Conservation (phyloP, 2,888 invertebrate genomes). For the Charanyca ferruginea region DNA sequence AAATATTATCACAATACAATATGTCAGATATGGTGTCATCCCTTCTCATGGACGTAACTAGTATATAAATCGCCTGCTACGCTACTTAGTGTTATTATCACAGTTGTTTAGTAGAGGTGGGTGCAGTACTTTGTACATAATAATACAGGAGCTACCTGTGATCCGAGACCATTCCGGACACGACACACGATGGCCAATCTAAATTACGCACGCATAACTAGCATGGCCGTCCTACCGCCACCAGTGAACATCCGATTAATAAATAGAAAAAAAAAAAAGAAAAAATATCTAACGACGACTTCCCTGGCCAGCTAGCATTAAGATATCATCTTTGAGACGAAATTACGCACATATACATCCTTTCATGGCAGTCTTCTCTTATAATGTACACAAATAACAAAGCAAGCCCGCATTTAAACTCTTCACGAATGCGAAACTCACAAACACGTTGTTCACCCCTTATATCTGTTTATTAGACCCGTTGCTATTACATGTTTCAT, state of each 20-base stretch:
- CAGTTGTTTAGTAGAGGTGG: conserved; percentile 92
- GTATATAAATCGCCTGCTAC: conserved; percentile 91
- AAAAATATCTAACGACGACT: conserved; percentile 73
- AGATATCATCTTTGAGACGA: conserved; percentile 87
- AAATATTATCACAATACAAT: conserved; percentile 90
- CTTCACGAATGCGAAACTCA: conserved; percentile 81
- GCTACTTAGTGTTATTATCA: conserved; percentile 92
- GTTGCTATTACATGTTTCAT: conserved; percentile 79
- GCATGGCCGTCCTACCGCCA: conserved; percentile 74
- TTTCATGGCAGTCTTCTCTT: conserved; percentile 89
- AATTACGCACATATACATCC: conserved; percentile 84
- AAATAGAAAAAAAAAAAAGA: conserved; percentile 72
- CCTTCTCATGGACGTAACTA: conserved; percentile 91
- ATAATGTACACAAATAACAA: conserved; percentile 89
- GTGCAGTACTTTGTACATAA: conserved; percentile 91
- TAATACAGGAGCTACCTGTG: conserved; percentile 88
- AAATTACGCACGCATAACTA: conserved; percentile 80
- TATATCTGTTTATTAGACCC: conserved; percentile 78
- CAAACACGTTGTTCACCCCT: conserved; percentile 88
- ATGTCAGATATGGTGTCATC: conserved; percentile 92
- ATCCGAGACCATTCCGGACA: conserved; percentile 84
- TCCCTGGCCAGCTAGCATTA: conserved; percentile 77
- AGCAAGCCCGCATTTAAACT: conserved; percentile 82
- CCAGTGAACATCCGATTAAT: conserved; percentile 71
- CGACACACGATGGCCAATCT: conserved; percentile 78